Percentiles rank a stretch among this genome's conserved stretches.
phyloP scores from a whole-genome alignment of 2,797 vertebrate species.

The Anguilla pacifica region DNA sequence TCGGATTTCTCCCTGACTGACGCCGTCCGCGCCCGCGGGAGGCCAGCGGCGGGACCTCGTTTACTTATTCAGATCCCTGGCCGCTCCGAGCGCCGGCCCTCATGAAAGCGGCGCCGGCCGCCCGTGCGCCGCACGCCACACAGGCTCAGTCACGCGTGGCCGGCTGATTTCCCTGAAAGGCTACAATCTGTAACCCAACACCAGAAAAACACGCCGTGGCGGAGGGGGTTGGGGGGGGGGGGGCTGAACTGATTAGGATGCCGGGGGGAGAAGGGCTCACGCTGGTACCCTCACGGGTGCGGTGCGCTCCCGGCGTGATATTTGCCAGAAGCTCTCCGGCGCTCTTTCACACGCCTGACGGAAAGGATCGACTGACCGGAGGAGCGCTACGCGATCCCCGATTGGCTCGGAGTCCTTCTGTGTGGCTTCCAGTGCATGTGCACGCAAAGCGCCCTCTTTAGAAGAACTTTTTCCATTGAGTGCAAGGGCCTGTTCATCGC shows the following conservation, averaged over 20 bases:
- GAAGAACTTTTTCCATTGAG: background rate
- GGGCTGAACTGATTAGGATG: background rate
- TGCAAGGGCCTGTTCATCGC: background rate
- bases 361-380: background rate
- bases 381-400: background rate
- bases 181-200: background rate
- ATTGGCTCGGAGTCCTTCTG: background rate
- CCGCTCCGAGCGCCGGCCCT: background rate
- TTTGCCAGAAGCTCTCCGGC: background rate
- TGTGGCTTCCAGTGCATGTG: background rate
- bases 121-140: background rate
- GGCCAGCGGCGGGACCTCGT: background rate
- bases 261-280: background rate
- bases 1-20: background rate
- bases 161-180: background rate
- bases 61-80: background rate
- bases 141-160: background rate
- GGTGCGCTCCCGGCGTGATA: background rate
- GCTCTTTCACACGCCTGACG: background rate
- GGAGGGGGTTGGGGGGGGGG: background rate
- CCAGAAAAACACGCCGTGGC: slow-evolving; percentile 8
- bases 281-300: background rate
- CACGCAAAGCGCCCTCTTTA: background rate
- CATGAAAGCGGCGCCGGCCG: background rate
- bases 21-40: background rate